Evolutionary conservation across 2,888 invertebrate genomes (phyloP).

Genomic region (Heliconius aoede): DNA sequence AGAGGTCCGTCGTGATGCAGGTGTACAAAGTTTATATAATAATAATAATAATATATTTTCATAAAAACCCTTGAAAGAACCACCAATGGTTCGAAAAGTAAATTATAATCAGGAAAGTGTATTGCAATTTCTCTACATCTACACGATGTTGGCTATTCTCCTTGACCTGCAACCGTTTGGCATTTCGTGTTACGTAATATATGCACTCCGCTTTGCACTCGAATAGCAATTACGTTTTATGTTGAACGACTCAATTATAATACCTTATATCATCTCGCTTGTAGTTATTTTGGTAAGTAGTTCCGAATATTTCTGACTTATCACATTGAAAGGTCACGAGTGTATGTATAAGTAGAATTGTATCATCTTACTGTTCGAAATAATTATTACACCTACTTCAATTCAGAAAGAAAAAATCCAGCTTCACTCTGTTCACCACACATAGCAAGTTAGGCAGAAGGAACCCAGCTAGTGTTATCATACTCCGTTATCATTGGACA

Average conservation of each 20-base stretch:
- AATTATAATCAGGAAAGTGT: conserved; percentile 29
- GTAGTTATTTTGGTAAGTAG: neutral
- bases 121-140: conserved; percentile 27
- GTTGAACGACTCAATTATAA: conserved; percentile 44
- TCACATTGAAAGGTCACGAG: neutral
- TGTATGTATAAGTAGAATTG: neutral
- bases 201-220: conserved; percentile 49
- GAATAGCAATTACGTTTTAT: conserved; percentile 46
- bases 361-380: neutral
- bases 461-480: too few relatives aligned
- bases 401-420: neutral
- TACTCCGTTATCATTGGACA: too few relatives aligned
- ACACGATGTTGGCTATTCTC: conserved; percentile 45
- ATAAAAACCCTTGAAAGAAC: too few relatives aligned
- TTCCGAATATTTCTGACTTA: conserved; percentile 1
- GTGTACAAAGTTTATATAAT: too few relatives aligned
- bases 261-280: neutral
- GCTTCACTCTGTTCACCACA: too few relatives aligned
- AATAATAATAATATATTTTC: too few relatives aligned
- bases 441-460: too few relatives aligned
- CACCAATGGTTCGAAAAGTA: too few relatives aligned
- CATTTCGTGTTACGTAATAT: conserved; percentile 51
- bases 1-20: too few relatives aligned
- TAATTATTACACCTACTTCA: neutral
- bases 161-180: conserved; percentile 52